Base-by-base conservation (phyloP, 2,888 invertebrate genomes). In the Uropetala carovei region DNA sequence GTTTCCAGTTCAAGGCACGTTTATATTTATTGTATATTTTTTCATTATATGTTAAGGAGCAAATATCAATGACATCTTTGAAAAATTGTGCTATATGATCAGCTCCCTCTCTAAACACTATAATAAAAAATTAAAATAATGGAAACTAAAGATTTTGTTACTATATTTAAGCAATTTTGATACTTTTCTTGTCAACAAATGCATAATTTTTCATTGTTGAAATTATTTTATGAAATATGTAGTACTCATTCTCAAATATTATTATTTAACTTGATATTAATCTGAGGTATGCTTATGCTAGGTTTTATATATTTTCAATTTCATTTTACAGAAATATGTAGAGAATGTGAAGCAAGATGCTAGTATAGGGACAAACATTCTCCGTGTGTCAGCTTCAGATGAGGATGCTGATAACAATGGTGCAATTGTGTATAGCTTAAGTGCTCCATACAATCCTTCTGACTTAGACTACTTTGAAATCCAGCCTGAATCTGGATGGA, bases 331-430 rank as follows among this genome's bases (percentile, higher is more conserved):
- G 98, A 98, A 98, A 98, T 99, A 99, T 95, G 98, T 98, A 94
- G 99, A 99, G 95, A 99, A 99, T 95, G 99, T 99, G 92, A 99
- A 99, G 95, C 99, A 99, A 96, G 99, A 99, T 95, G 99, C 99
- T 93, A 98, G 98, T 95, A 98, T 98, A 94, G 99, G 98, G 93
- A 98, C 98, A 56, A 99, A 99, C 95, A 99, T 99, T 94, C 96
- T 99, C 93, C 97, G 99, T 94, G 99, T 99, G 58, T 99, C 99
- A 27, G 99, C 99, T 93, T 99, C 99, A 83, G 99, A 99, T 95
- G 99, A 99, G 95, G 99, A 99, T 96, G 98, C 99, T 64, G 99
- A 99, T 94, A 98, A 98, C 95, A 99, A 99, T 95, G 99, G 99
- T 56, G 98, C 98, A 92, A 99, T 99, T 94, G 97, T 98, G 22